Base-by-base conservation (phyloP, 1,140 invertebrate genomes). In the Drosophila hydei region DNA sequence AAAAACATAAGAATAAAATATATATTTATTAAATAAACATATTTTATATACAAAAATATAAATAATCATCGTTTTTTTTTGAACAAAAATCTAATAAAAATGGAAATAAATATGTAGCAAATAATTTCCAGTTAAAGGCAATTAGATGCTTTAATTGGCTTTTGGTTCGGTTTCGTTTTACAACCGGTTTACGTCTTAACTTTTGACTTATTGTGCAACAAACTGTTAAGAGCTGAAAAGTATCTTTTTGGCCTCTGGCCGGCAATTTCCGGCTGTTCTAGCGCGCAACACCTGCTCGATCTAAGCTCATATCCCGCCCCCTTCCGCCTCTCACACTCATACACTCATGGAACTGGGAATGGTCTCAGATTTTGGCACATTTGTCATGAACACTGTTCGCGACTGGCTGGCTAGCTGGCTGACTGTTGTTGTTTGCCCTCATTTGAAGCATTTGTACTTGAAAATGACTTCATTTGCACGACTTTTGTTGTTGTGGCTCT, bases 401-500 rank as follows among this genome's bases (percentile, higher is more conserved):
- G 21, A 23, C 21, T 23, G 21, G 21, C 21, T 23, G 21, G 33
- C 33, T 11, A 11, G 8, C 33, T 33, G 40, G 47, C 62, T 51
- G 19, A 16, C 38, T 18, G 47, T 48, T 38, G 59, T 36, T 72
- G 27, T 43, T 75, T 84, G 80, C 64, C 76, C 80, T 71, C 77
- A 75, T 80, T 85, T 68, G 73, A 73, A 72, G 47, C 54, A 54
- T 52, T 40, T 55, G 62, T 54, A 76, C 79, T 84, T 54, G 76
- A 80, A 33, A 85, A 85, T 85, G 81, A 85, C 80, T 80, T 85
- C 81, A 80, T 77, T 83, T 74, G 81, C 77, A 87, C 81, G 73
- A 80, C 73, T 85, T 69, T 63, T 19, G 54, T 40, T 45, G 38
- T 19, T 23, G 23, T 9, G 8, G 25, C 43, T 25, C 38, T 30